Percentiles rank a stretch among this genome's conserved stretches.
Conservation (phyloP, 92 coral and sea anemone genomes). For the Zoanthus sansibaricus region DNA sequence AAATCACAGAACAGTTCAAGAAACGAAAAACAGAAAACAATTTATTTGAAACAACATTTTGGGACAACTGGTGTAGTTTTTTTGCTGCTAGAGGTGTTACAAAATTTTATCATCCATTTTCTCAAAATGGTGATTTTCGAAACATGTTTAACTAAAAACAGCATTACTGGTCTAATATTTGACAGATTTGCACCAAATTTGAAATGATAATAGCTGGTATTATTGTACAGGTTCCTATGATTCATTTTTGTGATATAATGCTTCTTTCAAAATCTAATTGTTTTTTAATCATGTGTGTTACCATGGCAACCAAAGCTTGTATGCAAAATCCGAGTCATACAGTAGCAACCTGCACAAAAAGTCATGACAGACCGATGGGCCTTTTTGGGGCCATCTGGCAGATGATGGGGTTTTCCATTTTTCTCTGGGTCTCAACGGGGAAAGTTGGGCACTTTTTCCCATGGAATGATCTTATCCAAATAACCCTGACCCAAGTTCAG, state of each 20-base stretch:
- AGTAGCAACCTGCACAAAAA: background rate
- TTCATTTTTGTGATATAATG: too few relatives aligned
- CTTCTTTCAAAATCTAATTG: too few relatives aligned
- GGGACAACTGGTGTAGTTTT: slow-evolving; percentile 20
- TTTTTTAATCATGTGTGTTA: too few relatives aligned
- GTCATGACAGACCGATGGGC: too few relatives aligned
- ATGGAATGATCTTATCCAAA: too few relatives aligned
- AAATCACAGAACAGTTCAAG: slow-evolving; percentile 33
- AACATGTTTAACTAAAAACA: slow-evolving; percentile 20
- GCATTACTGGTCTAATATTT: background rate
- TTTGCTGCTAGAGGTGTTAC: background rate
- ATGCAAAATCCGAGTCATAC: background rate
- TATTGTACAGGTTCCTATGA: slow-evolving; percentile 1
- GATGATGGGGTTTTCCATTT: too few relatives aligned
- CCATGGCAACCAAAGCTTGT: too few relatives aligned
- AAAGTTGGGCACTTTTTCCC: too few relatives aligned
- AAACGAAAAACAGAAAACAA: background rate
- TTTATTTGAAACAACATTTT: slow-evolving; percentile 14
- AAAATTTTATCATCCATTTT: slow-evolving; percentile 5
- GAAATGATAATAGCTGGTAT: background rate
- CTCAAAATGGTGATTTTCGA: slow-evolving; percentile 24
- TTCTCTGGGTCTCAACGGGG: too few relatives aligned
- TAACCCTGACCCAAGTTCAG: too few relatives aligned
- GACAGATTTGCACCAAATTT: background rate
- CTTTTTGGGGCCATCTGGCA: too few relatives aligned